These are phyloP conservation scores for Halictus quadricinctus DNA, from an alignment of 2,888 invertebrate genomes.

Conservation along the genomic window DNA sequence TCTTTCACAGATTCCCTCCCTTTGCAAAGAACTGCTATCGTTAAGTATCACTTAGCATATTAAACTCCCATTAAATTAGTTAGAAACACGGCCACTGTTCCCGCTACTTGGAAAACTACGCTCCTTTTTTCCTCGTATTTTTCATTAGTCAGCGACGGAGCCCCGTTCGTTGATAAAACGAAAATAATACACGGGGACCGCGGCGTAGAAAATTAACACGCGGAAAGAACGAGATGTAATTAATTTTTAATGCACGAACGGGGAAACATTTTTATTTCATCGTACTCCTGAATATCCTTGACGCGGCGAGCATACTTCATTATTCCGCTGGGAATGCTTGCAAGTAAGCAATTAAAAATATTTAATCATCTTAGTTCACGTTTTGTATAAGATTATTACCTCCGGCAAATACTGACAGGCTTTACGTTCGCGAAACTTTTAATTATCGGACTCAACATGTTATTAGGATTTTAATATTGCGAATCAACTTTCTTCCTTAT, in stretches of 20 bases:
- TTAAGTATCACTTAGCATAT: slow-evolving; percentile 27
- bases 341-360: neutral
- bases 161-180: neutral
- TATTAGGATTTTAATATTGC: neutral
- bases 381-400: neutral
- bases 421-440: neutral
- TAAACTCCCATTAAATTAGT: slow-evolving; percentile 31
- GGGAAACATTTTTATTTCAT: neutral
- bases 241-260: slow-evolving; percentile 4
- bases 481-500: neutral
- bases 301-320: neutral
- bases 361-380: neutral
- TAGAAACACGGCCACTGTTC: neutral
- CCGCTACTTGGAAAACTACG: neutral
- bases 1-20: slow-evolving; percentile 14
- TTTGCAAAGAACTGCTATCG: neutral
- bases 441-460: neutral
- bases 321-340: neutral
- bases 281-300: neutral
- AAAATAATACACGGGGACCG: neutral
- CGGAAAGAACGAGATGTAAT: neutral
- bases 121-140: neutral
- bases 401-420: neutral
- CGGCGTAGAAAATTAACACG: slow-evolving; percentile 4
- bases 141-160: neutral